phyloP scores from a whole-genome alignment of 2,113 vertebrate species.

The Stegastes partitus region DNA sequence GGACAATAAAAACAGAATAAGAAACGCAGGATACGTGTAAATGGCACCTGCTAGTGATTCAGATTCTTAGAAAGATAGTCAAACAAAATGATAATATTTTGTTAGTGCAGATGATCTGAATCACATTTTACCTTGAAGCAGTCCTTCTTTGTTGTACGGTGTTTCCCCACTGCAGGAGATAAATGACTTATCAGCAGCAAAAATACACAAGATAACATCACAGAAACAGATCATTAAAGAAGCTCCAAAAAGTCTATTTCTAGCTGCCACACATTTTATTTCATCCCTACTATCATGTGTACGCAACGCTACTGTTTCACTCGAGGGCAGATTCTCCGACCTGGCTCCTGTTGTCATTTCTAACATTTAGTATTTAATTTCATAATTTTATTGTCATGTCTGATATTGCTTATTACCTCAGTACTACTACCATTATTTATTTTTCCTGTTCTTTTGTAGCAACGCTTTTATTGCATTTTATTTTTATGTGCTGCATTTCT shows the following conservation, averaged over 20 bases:
- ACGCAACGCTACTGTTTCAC: not conserved
- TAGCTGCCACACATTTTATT: not conserved
- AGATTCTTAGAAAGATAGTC: not conserved
- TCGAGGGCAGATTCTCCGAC: not conserved
- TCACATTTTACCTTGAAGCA: constrained; percentile 90
- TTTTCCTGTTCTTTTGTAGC: too few relatives aligned
- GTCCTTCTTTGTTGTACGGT: constrained; percentile 92
- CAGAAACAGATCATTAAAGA: not conserved
- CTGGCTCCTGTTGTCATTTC: too few relatives aligned
- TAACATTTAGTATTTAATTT: too few relatives aligned
- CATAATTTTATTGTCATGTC: too few relatives aligned
- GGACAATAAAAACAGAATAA: not conserved
- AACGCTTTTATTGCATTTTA: too few relatives aligned
- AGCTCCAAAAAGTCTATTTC: not conserved
- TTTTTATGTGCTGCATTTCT: too few relatives aligned
- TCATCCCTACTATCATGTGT: not conserved
- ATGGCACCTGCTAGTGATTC: not conserved
- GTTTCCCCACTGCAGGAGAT: constrained; percentile 91
- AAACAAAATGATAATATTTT: not conserved
- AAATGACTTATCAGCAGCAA: constrained; percentile 3
- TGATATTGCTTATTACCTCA: too few relatives aligned
- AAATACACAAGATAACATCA: not conserved
- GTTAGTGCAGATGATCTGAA: not conserved
- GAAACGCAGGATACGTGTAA: not conserved
- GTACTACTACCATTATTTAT: too few relatives aligned